These are phyloP conservation scores for Dryobates pubescens DNA, from an alignment of 2,797 vertebrate genomes.

Conservation along the genomic window DNA sequence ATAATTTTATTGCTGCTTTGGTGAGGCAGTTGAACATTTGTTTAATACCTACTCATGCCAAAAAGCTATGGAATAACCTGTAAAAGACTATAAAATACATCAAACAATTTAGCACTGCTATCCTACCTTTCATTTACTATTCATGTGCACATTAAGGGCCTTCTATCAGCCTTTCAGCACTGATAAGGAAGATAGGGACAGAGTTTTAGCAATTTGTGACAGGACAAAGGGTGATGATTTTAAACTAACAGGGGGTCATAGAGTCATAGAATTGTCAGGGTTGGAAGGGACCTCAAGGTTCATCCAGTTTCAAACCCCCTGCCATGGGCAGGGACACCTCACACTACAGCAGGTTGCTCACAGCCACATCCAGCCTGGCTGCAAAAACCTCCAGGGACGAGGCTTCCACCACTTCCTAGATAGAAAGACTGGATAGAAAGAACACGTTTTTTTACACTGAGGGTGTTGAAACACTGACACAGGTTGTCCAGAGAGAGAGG, in stretches of 20 bases:
- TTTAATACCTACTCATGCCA: background rate
- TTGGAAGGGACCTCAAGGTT: too few relatives aligned
- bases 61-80: background rate
- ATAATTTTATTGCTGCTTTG: conserved; percentile 8
- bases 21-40: conserved; percentile 6
- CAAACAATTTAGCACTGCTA: background rate
- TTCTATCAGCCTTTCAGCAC: background rate
- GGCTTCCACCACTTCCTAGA: too few relatives aligned
- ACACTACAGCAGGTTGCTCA: too few relatives aligned
- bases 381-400: too few relatives aligned
- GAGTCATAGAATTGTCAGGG: too few relatives aligned
- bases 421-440: background rate
- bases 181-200: background rate
- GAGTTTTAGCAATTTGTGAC: background rate
- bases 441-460: background rate
- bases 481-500: background rate
- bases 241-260: background rate
- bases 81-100: conserved; percentile 12
- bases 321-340: too few relatives aligned
- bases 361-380: too few relatives aligned
- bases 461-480: background rate
- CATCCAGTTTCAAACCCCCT: too few relatives aligned
- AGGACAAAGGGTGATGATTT: background rate
- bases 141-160: background rate
- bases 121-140: background rate